Evolutionary conservation across 2,888 invertebrate species (phyloP).

Genomic region (Neoscelio sp.): DNA sequence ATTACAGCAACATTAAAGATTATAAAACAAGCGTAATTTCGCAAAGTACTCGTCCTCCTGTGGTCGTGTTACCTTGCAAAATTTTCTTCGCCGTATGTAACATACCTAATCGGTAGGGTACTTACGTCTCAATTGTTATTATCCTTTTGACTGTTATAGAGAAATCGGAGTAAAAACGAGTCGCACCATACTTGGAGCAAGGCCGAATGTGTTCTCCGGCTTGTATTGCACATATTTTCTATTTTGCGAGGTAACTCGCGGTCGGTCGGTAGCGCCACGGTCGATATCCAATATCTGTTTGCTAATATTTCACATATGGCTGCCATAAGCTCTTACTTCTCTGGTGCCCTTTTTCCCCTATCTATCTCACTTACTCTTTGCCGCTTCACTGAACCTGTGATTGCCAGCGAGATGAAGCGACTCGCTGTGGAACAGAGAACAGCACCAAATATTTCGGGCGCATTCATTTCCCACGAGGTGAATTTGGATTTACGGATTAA

Average conservation of each 20-base stretch:
- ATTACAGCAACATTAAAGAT: not conserved
- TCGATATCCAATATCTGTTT: conserved; percentile 74
- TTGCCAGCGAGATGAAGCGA: conserved; percentile 53
- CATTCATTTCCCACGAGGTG: conserved; percentile 70
- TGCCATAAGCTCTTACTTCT: conserved; percentile 66
- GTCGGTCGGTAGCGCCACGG: conserved; percentile 54
- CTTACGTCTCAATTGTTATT: conserved; percentile 56
- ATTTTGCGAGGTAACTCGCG: conserved; percentile 69
- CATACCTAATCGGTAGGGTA: conserved; percentile 48
- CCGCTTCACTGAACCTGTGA: conserved; percentile 41
- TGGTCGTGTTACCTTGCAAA: conserved; percentile 14
- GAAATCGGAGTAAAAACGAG: conserved; percentile 58
- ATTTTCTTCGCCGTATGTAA: conserved; percentile 27
- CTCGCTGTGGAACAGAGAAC: conserved; percentile 20
- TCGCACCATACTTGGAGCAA: conserved; percentile 54
- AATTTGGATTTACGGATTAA: conserved; percentile 52
- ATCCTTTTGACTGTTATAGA: conserved; percentile 59
- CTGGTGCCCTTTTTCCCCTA: conserved; percentile 37
- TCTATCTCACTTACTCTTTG: conserved; percentile 55
- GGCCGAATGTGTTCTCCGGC: conserved; percentile 54
- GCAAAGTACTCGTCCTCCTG: no score
- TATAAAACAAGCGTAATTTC: conserved; percentile 37
- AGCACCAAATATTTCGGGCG: conserved; percentile 47
- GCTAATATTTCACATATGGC: conserved; percentile 73
- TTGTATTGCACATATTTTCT: conserved; percentile 68